Base-by-base conservation (phyloP, 2,888 invertebrate genomes). In the Dyspetes luteomarginatus region DNA sequence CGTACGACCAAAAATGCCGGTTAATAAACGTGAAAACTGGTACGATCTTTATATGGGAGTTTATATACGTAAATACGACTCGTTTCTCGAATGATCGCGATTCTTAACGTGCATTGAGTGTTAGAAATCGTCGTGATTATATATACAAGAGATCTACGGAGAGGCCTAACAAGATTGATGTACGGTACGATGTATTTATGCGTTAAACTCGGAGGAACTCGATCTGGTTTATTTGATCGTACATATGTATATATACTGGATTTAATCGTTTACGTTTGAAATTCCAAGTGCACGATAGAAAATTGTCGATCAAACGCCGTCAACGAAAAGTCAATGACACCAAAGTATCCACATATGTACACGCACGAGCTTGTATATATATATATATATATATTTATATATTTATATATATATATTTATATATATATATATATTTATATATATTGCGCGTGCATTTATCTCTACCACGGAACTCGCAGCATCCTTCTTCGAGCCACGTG, bases 311-410 rank as follows among this genome's bases (percentile, higher is more conserved):
- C 26, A 45, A 60, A 24, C 28, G n/a, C 0, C 43, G 64, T 19
- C 43, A 36, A 17, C 30, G 22, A 64, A 52, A 75, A 55, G 76
- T 48, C 76, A 76, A 52, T 68, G 76, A 72, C 80, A 62, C 60
- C 28, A 0, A 22, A 45, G 71, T 50, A 71, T 65, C 50, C n/a
- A 45, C 64, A 24, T 43, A 22, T 55, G 74, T 50, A 22, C 36
- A 30, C 30, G 43, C 15, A 41, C 41, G 26, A 15, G 22, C 19
- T 68, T 30, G 15, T 17, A 26, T 15, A 15, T 26, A 26, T 55
- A 7, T 36, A 36, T 2, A 36, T 36, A 36, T 12, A 36, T 36
- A 36, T 36, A 36, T 2, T n/a, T 12, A 28, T 28, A 28, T 5
- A 60, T 52, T 12, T 24, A 41, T 9, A 22, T 15, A 9, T 45